These are phyloP conservation scores for Nyctibius bracteatus DNA, from an alignment of 2,113 vertebrate species.

Conservation along the genomic window DNA sequence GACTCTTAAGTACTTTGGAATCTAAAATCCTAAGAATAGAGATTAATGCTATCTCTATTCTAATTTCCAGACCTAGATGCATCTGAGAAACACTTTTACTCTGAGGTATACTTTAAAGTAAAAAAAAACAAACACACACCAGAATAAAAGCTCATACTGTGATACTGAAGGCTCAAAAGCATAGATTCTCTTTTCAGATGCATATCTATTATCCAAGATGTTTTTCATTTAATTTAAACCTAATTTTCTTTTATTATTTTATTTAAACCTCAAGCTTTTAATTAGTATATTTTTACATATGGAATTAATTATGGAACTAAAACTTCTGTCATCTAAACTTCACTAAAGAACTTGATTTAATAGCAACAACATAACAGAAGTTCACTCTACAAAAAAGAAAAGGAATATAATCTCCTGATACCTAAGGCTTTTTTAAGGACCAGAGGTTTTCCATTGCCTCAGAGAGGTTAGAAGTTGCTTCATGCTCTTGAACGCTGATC, in stretches of 20 bases:
- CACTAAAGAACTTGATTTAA: neutral
- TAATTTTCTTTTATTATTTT: neutral
- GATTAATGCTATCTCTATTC: neutral
- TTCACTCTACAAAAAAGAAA: neutral
- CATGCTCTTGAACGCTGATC: neutral
- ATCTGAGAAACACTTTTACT: neutral
- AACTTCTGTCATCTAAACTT: neutral
- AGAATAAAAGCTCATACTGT: neutral
- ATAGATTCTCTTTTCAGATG: neutral
- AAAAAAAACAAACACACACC: neutral
- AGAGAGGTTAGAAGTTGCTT: neutral
- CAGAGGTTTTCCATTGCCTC: neutral
- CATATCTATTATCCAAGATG: neutral
- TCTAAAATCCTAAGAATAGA: neutral
- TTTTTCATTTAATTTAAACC: neutral
- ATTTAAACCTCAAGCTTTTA: neutral
- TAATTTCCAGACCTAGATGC: neutral
- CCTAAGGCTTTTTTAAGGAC: neutral
- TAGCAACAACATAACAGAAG: neutral
- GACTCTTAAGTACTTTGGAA: neutral
- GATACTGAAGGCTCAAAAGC: neutral
- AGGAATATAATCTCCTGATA: neutral
- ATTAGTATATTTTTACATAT: neutral
- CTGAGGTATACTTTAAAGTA: neutral
- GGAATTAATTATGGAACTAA: neutral